Percentiles rank a stretch among this genome's conserved stretches.
Evolutionary conservation across 2,113 vertebrate genomes (phyloP).

Genomic region (Astur gentilis): DNA sequence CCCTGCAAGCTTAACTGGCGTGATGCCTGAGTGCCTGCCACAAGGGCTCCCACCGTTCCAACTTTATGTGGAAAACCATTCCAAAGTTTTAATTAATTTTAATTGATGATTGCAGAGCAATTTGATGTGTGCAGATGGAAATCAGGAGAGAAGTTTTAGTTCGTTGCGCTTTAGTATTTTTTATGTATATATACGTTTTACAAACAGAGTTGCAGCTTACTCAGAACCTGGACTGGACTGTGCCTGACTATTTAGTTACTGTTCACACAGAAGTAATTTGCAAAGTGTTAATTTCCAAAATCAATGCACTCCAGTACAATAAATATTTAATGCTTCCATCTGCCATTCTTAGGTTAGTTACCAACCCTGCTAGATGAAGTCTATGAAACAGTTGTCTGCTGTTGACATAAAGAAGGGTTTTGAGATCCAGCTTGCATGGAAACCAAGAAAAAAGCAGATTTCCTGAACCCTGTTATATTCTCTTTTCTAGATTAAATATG

Average conservation of each 20-base stretch:
- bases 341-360: constrained; percentile 39
- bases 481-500: not conserved
- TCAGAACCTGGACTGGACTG: constrained; percentile 41
- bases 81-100: constrained; percentile 29
- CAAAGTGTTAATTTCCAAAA: constrained; percentile 50
- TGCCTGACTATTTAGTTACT: constrained; percentile 43
- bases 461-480: not conserved
- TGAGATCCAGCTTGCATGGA: not conserved
- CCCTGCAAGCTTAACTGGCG: not conserved
- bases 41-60: not conserved
- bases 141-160: not conserved
- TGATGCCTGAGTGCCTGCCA: not conserved
- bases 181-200: constrained; percentile 31
- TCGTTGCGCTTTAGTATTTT: not conserved
- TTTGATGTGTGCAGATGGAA: constrained; percentile 27
- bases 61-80: not conserved
- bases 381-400: constrained; percentile 20
- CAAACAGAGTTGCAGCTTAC: constrained; percentile 22
- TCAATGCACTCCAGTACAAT: constrained; percentile 35
- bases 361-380: not conserved
- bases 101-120: not conserved
- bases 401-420: constrained; percentile 19
- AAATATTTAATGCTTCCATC: constrained; percentile 67
- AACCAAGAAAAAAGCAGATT: not conserved
- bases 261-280: constrained; percentile 43